phyloP scores from a whole-genome alignment of 2,797 vertebrate genomes.

The Sciurus carolinensis region DNA sequence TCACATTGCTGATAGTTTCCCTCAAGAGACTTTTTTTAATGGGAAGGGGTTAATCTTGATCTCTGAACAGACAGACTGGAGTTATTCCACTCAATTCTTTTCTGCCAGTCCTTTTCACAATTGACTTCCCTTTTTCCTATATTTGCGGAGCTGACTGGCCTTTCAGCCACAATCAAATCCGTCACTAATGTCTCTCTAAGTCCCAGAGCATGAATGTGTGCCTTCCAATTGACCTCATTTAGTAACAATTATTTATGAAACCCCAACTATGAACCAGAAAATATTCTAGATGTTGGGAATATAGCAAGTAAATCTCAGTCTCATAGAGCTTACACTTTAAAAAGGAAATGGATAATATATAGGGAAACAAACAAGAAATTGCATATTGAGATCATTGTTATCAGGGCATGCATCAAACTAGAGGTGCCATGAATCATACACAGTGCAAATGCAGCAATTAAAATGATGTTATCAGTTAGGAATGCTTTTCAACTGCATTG shows the following conservation, averaged over 20 bases:
- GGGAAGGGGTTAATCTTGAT: background rate
- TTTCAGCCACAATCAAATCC: background rate
- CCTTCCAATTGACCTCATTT: background rate
- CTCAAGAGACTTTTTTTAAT: too few relatives aligned
- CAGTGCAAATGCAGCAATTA: background rate
- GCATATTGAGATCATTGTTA: background rate
- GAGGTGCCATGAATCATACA: background rate
- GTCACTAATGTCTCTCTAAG: background rate
- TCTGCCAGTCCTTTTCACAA: background rate
- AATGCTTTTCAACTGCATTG: slow-evolving; percentile 2
- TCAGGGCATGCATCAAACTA: background rate
- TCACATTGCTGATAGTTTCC: too few relatives aligned
- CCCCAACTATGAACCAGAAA: background rate
- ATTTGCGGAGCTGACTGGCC: background rate
- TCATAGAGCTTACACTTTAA: background rate
- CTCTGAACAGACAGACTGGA: background rate
- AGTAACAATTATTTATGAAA: background rate
- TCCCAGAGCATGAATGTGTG: background rate
- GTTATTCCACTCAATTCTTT: background rate
- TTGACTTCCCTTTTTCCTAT: background rate
- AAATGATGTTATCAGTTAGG: background rate
- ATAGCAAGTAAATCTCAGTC: background rate
- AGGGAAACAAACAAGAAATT: background rate
- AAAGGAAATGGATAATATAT: background rate
- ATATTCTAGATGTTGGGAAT: background rate